Percentiles rank a stretch among this genome's conserved stretches.
phyloP scores from a whole-genome alignment of 2,113 vertebrate species.

The Syngnathus floridae region DNA sequence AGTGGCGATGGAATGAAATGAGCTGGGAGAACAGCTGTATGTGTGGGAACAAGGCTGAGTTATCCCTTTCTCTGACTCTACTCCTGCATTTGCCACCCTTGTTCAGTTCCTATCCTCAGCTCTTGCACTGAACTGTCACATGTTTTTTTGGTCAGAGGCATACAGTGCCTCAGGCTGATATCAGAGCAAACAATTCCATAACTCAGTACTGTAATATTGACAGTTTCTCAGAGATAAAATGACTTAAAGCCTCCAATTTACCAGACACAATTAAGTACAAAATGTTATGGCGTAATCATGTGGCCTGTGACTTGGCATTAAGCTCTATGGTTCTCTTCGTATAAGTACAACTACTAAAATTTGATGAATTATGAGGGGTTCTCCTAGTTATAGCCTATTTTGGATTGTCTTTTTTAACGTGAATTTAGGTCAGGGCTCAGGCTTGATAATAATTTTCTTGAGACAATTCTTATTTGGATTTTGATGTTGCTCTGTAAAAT shows the following conservation, averaged over 20 bases:
- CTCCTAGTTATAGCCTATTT: too few relatives aligned
- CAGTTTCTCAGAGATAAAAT: background rate
- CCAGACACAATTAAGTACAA: background rate
- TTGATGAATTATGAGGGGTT: too few relatives aligned
- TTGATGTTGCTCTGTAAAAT: too few relatives aligned
- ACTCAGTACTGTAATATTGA: background rate
- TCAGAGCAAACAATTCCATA: background rate
- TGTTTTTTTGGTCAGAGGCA: constrained; percentile 1
- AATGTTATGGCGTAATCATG: background rate
- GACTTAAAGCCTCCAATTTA: background rate
- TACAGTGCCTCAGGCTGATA: background rate
- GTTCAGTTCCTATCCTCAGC: constrained; percentile 5
- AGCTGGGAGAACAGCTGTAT: constrained; percentile 21
- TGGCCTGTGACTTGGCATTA: background rate
- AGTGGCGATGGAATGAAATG: constrained; percentile 34
- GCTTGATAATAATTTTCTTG: too few relatives aligned
- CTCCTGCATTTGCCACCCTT: constrained; percentile 6
- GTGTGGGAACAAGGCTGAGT: constrained; percentile 41
- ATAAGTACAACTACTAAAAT: background rate
- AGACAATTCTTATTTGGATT: too few relatives aligned
- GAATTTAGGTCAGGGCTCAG: too few relatives aligned
- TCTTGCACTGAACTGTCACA: background rate
- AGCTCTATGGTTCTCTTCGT: background rate
- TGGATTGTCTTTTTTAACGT: too few relatives aligned
- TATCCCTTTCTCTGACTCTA: constrained; percentile 29